Evolutionary conservation across 1,140 invertebrate genomes (phyloP), one percentile per base, ranked within the genome.

Genomic region (Apis cerana): DNA sequence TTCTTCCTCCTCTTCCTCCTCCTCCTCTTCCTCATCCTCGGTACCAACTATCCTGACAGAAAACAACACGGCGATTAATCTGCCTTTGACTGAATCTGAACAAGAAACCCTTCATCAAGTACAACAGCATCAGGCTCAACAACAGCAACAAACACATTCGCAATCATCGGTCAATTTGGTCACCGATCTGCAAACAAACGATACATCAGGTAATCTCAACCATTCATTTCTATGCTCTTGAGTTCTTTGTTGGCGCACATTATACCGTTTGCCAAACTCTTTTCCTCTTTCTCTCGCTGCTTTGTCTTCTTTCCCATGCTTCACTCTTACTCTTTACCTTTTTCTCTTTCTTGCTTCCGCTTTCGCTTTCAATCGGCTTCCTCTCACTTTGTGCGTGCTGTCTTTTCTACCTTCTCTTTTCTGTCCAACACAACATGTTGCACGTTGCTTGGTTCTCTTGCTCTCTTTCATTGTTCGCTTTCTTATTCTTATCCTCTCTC

Each of bases 201-300:
- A 90, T 88, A 80, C 74, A 74, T 56, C 88, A 86, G 86, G 88
- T 89, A 84, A 88, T 78, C 82, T 89, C 83, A 89, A 86, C 81
- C 64, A 76, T 62, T 83, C 62, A 82, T 82, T 75, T 74, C 67
- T 79, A 59, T 80, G 54, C 68, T 74, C 56, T 83, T 61, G 52
- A 67, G 21, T 67, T 52, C 89, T 89, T 89, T 91, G 91, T 91
- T 90, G 88, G 88, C 85, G 86, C 82, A 74, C 81, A 74, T 76
- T 77, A 78, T 85, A 83, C 87, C 86, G 89, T 86, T 88, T 91
- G 86, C 88, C 84, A 84, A 88, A 84, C 82, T 70, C 62, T 79
- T 77, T 70, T 76, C 69, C 56, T 75, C 82, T 75, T 75, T 64
- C 23, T 75, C 52, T 23, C 54, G 69, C 68, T 62, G 17, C 71